phyloP scores from a whole-genome alignment of 2,888 invertebrate genomes.

The Poecilobothrus nobilitatus region DNA sequence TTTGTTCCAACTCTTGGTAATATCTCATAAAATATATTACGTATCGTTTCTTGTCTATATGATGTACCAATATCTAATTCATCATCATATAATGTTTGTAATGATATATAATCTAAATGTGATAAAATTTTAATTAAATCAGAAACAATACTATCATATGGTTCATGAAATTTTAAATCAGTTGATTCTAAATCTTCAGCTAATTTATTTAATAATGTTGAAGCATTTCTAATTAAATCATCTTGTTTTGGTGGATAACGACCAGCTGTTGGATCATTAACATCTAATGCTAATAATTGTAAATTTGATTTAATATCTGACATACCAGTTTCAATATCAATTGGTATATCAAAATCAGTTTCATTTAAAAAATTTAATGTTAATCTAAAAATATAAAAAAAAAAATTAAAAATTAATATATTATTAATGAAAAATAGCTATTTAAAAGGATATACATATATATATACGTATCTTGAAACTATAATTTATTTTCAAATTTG shows the following conservation, averaged over 20 bases:
- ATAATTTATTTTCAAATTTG: too few relatives aligned
- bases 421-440: slow-evolving; percentile 7
- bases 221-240: slow-evolving; percentile 34
- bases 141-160: slow-evolving; percentile 40
- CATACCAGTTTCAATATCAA: slow-evolving; percentile 43
- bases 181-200: slow-evolving; percentile 41
- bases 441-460: not conserved
- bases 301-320: slow-evolving; percentile 33
- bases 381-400: slow-evolving; percentile 29
- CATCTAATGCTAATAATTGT: slow-evolving; percentile 34
- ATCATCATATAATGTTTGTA: slow-evolving; percentile 47
- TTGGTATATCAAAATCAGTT: slow-evolving; percentile 40
- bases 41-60: slow-evolving; percentile 63
- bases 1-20: slow-evolving; percentile 61
- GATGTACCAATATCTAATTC: slow-evolving; percentile 60
- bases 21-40: slow-evolving; percentile 64
- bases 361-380: slow-evolving; percentile 38
- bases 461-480: not conserved
- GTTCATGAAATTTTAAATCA: slow-evolving; percentile 40
- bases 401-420: slow-evolving; percentile 1
- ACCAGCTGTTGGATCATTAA: slow-evolving; percentile 42
- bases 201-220: slow-evolving; percentile 35
- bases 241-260: slow-evolving; percentile 40
- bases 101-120: slow-evolving; percentile 40
- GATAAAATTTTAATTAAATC: slow-evolving; percentile 40